Conservation (phyloP, 2,888 invertebrate genomes). For the Tachina grossa region DNA sequence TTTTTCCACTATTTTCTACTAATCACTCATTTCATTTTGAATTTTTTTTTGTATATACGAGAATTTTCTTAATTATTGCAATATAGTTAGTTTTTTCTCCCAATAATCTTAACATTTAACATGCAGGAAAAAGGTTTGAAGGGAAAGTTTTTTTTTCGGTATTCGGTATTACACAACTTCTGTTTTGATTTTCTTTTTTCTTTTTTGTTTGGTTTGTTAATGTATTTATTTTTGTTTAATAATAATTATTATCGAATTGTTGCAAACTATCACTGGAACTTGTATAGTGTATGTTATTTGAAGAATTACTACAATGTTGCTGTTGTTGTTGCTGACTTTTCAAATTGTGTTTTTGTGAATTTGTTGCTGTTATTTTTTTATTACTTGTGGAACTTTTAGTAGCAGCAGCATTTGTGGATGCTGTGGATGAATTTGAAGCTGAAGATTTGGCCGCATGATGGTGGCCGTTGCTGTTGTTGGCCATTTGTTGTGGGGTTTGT, state of each 20-base stretch:
- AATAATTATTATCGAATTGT: slow-evolving; percentile 79
- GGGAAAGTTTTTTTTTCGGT: neutral
- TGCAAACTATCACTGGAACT: slow-evolving; percentile 82
- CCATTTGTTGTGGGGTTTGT: slow-evolving; percentile 48
- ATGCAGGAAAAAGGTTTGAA: slow-evolving; percentile 48
- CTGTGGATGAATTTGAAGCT: slow-evolving; percentile 56
- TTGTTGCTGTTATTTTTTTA: slow-evolving; percentile 50
- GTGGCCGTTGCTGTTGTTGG: slow-evolving; percentile 1
- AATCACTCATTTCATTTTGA: slow-evolving; percentile 61
- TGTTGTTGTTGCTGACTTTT: slow-evolving; percentile 57
- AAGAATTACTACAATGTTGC: slow-evolving; percentile 67
- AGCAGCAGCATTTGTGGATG: slow-evolving; percentile 35
- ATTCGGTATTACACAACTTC: slow-evolving; percentile 19
- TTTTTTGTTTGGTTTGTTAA: neutral
- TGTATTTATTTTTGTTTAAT: slow-evolving; percentile 63
- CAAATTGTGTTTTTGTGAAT: slow-evolving; percentile 44
- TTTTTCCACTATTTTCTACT: slow-evolving; percentile 40
- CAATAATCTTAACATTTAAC: slow-evolving; percentile 62
- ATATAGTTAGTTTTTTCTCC: neutral
- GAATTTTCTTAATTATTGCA: neutral
- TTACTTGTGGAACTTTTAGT: slow-evolving; percentile 45
- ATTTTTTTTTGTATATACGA: slow-evolving; percentile 1
- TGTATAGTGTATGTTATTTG: slow-evolving; percentile 76
- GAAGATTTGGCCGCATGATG: slow-evolving; percentile 51
- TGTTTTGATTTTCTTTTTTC: slow-evolving; percentile 26